Conservation (phyloP, 2,113 vertebrate species). For the Halichoerus grypus region DNA sequence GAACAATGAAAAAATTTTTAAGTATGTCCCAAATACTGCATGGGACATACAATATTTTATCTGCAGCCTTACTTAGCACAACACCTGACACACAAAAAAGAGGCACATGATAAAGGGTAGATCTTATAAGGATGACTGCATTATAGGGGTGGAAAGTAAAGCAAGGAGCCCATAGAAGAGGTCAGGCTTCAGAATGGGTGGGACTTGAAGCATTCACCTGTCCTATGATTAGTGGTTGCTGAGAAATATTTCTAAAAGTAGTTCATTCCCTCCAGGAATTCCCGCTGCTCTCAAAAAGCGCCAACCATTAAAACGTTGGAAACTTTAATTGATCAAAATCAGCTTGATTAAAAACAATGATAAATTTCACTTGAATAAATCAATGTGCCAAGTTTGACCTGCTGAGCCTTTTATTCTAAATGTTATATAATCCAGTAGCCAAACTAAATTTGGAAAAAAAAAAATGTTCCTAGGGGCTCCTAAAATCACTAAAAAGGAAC, state of each 20-base stretch:
- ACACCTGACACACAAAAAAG: not conserved
- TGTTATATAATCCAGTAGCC: not conserved
- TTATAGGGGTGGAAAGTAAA: not conserved
- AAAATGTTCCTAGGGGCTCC: not conserved
- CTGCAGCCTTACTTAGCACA: not conserved
- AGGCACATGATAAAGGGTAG: not conserved
- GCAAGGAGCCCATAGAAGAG: not conserved
- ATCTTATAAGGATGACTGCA: not conserved
- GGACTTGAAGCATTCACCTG: not conserved
- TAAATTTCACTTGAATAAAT: slow-evolving; percentile 28
- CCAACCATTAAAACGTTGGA: not conserved
- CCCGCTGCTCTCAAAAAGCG: not conserved
- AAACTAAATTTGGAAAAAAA: not conserved
- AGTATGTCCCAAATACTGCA: not conserved
- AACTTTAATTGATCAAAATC: slow-evolving; percentile 42
- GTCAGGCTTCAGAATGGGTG: not conserved
- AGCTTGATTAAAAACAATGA: slow-evolving; percentile 3
- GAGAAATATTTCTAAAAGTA: not conserved
- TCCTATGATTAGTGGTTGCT: not conserved
- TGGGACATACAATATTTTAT: not conserved
- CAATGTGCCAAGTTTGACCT: not conserved
- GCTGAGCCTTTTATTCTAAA: not conserved
- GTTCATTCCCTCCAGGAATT: slow-evolving; percentile 16
- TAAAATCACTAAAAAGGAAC: not conserved
- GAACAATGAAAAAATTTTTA: not conserved